These are phyloP conservation scores for Toxotes jaculatrix DNA, from an alignment of 2,113 vertebrate genomes.

Conservation along the genomic window DNA sequence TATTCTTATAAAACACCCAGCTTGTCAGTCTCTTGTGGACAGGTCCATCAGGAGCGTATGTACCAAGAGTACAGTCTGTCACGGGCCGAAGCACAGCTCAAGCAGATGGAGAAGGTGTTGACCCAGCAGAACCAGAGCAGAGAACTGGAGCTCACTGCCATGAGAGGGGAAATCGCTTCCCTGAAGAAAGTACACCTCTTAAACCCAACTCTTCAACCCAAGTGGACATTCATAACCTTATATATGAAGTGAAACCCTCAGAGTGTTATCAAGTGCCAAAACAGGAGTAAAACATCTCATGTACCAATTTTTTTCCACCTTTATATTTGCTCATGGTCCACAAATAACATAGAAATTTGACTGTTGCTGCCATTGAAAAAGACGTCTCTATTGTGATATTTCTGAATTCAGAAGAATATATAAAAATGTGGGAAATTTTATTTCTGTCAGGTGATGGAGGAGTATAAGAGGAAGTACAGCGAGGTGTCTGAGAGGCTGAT, in stretches of 20 bases:
- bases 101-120: slow-evolving; percentile 91
- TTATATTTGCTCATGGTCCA: too few species aligned
- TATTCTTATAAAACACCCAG: neutral
- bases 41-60: slow-evolving; percentile 92
- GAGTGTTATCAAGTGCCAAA: neutral
- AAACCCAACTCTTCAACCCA: neutral
- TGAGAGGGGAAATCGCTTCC: slow-evolving; percentile 88
- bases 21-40: slow-evolving; percentile 1
- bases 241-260: neutral
- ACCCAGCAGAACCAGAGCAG: slow-evolving; percentile 90
- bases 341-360: too few species aligned
- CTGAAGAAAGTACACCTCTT: slow-evolving; percentile 86
- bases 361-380: too few species aligned
- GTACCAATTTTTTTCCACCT: too few species aligned
- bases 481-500: slow-evolving; percentile 92
- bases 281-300: too few species aligned
- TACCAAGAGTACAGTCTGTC: slow-evolving; percentile 91
- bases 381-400: too few species aligned
- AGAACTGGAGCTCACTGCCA: slow-evolving; percentile 87
- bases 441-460: slow-evolving; percentile 86
- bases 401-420: neutral
- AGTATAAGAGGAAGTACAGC: slow-evolving; percentile 92
- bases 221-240: neutral
- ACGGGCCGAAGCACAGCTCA: slow-evolving; percentile 86
- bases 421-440: neutral